phyloP scores from a whole-genome alignment of 2,888 invertebrate species.

The Trissoscelio sp. region DNA sequence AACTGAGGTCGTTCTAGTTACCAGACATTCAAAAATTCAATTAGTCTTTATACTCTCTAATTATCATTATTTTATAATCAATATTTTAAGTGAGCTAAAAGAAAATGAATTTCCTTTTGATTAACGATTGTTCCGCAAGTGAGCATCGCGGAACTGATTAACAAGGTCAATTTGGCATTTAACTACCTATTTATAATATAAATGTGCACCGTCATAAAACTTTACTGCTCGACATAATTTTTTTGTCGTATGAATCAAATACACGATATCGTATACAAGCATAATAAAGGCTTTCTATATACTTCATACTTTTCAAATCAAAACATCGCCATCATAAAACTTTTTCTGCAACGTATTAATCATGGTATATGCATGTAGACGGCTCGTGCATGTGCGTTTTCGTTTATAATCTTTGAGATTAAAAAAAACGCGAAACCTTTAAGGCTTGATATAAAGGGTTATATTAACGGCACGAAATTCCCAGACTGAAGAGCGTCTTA shows the following conservation, averaged over 20 bases:
- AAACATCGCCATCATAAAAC: conserved; percentile 27
- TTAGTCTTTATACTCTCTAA: too few species aligned
- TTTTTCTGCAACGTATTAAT: conserved; percentile 21
- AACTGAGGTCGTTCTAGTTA: too few species aligned
- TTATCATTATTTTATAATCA: too few species aligned
- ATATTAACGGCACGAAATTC: conserved; percentile 33
- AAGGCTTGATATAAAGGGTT: conserved; percentile 39
- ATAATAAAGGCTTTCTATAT: conserved; percentile 11
- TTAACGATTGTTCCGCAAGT: not conserved
- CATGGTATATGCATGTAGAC: not conserved
- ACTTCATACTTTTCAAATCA: conserved; percentile 11
- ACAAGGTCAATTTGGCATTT: conserved; percentile 13
- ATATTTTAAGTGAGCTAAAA: too few species aligned
- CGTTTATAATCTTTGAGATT: conserved; percentile 49
- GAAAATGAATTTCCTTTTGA: conserved; percentile 1
- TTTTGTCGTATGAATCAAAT: not conserved
- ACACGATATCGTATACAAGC: conserved; percentile 4
- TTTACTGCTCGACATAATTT: conserved; percentile 25
- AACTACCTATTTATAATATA: conserved; percentile 10
- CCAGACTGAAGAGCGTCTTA: conserved; percentile 45
- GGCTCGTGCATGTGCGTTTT: conserved; percentile 15
- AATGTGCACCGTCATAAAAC: conserved; percentile 3
- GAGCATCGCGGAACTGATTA: conserved; percentile 5
- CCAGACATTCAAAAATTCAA: too few species aligned
- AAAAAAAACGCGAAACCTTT: conserved; percentile 35